Conservation (phyloP, 1,140 invertebrate species). For the Schlechtendalia chinensis region DNA sequence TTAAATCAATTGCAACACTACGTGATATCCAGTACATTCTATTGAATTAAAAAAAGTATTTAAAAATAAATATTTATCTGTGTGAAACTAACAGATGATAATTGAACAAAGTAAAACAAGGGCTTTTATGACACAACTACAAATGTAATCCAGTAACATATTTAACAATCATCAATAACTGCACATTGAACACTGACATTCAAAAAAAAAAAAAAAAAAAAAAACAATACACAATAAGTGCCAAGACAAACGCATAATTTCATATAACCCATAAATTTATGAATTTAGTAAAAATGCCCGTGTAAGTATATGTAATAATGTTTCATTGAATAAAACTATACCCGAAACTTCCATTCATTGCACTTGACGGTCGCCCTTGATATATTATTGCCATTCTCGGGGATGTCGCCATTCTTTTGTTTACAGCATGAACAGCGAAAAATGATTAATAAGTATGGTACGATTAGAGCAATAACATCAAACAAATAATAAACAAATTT, state of each 20-base stretch:
- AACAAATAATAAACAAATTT: slow-evolving; percentile 9
- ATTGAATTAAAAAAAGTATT: background rate
- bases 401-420: slow-evolving; percentile 47
- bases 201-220: background rate
- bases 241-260: background rate
- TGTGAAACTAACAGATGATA: slow-evolving; percentile 2
- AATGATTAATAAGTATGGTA: slow-evolving; percentile 41
- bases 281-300: slow-evolving; percentile 43
- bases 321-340: slow-evolving; percentile 49
- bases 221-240: slow-evolving; percentile 18
- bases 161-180: background rate
- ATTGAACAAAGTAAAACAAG: background rate
- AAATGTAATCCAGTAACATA: slow-evolving; percentile 3
- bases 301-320: slow-evolving; percentile 40
- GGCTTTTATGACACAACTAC: slow-evolving; percentile 14
- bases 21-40: background rate
- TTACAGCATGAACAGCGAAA: slow-evolving; percentile 46
- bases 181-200: slow-evolving; percentile 20
- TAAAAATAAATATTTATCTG: background rate
- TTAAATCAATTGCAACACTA: slow-evolving; percentile 35
- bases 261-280: slow-evolving; percentile 22
- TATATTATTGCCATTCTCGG: slow-evolving; percentile 46
- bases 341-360: slow-evolving; percentile 50
- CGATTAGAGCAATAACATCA: slow-evolving; percentile 26
- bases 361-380: slow-evolving; percentile 46